These are phyloP conservation scores for Ursus arctos DNA, from an alignment of 2,113 vertebrate genomes.

Conservation along the genomic window DNA sequence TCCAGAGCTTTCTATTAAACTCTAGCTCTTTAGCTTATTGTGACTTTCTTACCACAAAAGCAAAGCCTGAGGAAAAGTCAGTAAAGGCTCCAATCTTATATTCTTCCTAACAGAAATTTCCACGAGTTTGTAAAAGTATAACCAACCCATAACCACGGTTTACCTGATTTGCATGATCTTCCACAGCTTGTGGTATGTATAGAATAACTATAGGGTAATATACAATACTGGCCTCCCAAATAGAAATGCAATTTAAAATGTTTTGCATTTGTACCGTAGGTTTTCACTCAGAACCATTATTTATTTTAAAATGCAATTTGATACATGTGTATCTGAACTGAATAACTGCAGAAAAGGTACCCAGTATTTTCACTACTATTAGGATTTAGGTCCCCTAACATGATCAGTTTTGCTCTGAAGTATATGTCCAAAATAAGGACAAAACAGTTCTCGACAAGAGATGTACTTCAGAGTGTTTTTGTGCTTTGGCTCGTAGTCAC, in stretches of 20 bases:
- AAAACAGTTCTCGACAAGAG: neutral
- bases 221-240: neutral
- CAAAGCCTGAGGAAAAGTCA: neutral
- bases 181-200: neutral
- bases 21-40: neutral
- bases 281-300: neutral
- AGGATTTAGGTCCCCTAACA: neutral
- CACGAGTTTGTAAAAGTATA: neutral
- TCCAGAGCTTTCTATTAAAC: neutral
- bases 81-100: neutral
- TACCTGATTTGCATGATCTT: neutral
- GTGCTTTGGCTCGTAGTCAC: neutral
- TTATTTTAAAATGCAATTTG: neutral
- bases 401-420: neutral
- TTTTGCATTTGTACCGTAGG: neutral
- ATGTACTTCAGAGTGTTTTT: neutral
- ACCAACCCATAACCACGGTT: neutral
- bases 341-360: neutral
- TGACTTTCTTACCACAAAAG: neutral
- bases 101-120: neutral
- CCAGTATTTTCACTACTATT: neutral
- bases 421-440: slow-evolving; percentile 3
- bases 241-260: neutral
- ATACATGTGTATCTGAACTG: neutral
- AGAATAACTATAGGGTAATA: neutral